Conservation (phyloP, 2,113 vertebrate genomes). For the Tupaia chinensis region DNA sequence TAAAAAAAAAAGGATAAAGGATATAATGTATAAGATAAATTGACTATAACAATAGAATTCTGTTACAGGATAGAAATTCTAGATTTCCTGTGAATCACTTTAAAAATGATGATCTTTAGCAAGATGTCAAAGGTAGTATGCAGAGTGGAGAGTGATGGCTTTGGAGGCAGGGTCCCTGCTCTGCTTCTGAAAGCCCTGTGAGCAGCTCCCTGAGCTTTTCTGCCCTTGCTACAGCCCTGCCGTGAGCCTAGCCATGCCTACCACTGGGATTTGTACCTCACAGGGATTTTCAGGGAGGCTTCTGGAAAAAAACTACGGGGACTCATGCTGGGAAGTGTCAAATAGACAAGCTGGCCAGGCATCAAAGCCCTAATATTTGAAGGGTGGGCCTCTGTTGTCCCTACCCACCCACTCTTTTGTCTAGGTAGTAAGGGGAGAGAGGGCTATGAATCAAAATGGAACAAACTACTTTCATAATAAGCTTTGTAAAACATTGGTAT, state of each 20-base stretch:
- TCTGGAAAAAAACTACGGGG: background rate
- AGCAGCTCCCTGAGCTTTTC: background rate
- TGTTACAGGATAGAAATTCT: background rate
- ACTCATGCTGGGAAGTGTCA: background rate
- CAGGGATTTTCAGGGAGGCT: background rate
- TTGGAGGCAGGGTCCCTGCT: background rate
- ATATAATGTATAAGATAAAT: background rate
- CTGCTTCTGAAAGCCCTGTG: background rate
- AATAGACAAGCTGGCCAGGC: background rate
- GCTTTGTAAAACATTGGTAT: background rate
- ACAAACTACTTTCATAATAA: slow-evolving; percentile 22
- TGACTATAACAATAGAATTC: background rate
- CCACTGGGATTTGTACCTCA: background rate
- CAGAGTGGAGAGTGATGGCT: background rate
- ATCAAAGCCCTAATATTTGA: background rate
- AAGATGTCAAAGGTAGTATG: background rate
- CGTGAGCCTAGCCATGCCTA: background rate
- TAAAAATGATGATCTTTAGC: background rate
- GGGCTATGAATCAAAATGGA: background rate
- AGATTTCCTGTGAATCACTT: background rate
- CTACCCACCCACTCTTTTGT: background rate
- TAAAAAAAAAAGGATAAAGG: background rate
- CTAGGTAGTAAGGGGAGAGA: background rate
- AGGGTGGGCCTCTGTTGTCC: background rate
- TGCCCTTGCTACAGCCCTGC: background rate